phyloP scores from a whole-genome alignment of 2,888 invertebrate genomes.

The Sminthurinus aureus region DNA sequence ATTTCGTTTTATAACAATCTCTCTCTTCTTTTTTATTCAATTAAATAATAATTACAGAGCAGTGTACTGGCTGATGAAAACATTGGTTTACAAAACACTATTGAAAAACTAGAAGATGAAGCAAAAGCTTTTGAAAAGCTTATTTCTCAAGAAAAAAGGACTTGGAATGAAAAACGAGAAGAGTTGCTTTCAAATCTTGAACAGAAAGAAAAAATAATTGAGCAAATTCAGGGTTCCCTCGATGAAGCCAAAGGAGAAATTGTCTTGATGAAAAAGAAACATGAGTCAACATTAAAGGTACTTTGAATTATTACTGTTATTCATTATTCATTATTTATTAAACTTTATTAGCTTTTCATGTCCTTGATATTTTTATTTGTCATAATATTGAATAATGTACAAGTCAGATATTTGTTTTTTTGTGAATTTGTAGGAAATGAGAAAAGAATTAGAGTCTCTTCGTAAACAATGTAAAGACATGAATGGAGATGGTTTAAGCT shows the following conservation, averaged over 20 bases:
- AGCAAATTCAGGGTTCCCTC: conserved; percentile 70
- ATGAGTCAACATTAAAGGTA: conserved; percentile 67
- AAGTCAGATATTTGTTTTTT: too few species aligned
- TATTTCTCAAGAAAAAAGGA: conserved; percentile 67
- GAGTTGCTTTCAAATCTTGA: conserved; percentile 71
- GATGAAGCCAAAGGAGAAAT: conserved; percentile 78
- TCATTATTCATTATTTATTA: too few species aligned
- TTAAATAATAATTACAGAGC: conserved; percentile 6
- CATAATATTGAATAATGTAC: conserved; percentile 17
- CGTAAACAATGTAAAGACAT: conserved; percentile 62
- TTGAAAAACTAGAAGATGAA: conserved; percentile 65
- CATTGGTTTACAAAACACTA: conserved; percentile 65
- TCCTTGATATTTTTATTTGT: too few species aligned
- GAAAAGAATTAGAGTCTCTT: conserved; percentile 71
- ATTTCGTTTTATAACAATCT: too few species aligned
- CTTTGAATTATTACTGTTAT: too few species aligned
- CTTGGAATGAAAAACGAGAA: conserved; percentile 70
- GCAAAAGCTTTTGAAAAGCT: conserved; percentile 66
- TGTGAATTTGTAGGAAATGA: conserved; percentile 69
- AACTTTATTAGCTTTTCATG: too few species aligned
- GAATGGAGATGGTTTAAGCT: conserved; percentile 64
- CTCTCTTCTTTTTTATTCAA: too few species aligned
- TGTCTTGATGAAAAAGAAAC: conserved; percentile 71
- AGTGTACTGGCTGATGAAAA: conserved; percentile 67
- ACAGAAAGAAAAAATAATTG: conserved; percentile 71